phyloP scores from a whole-genome alignment of 2,888 invertebrate species.

The Nymphalis c-album region DNA sequence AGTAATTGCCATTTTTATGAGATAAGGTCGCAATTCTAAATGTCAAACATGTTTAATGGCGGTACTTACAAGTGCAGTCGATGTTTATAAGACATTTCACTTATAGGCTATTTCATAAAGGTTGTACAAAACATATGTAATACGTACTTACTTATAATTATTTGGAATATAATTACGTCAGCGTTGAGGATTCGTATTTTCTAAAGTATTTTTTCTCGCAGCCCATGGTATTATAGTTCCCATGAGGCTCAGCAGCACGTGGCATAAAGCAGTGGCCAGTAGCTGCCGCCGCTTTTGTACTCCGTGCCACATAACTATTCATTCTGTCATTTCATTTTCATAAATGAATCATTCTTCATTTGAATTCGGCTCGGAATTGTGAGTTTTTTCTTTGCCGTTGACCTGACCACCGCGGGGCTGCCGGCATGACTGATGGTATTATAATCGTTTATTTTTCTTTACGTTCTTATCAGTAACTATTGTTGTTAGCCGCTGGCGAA shows the following conservation, averaged over 20 bases:
- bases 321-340: slow-evolving; percentile 81
- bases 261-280: slow-evolving; percentile 67
- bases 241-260: slow-evolving; percentile 43
- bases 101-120: not conserved
- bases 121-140: not conserved
- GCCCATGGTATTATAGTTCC: slow-evolving; percentile 25
- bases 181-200: not conserved
- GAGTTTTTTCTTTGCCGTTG: slow-evolving; percentile 72
- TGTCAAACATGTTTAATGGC: slow-evolving; percentile 76
- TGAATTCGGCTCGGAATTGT: slow-evolving; percentile 70
- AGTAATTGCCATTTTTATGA: slow-evolving; percentile 79
- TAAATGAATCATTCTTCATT: slow-evolving; percentile 81
- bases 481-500: slow-evolving; percentile 28
- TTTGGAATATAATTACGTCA: not conserved
- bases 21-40: slow-evolving; percentile 78
- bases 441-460: slow-evolving; percentile 81
- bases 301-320: slow-evolving; percentile 66
- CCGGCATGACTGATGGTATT: slow-evolving; percentile 75
- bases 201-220: slow-evolving; percentile 15
- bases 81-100: slow-evolving; percentile 18
- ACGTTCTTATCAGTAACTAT: slow-evolving; percentile 72
- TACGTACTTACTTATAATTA: not conserved
- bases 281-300: slow-evolving; percentile 66
- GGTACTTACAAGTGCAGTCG: slow-evolving; percentile 34
- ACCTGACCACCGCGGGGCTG: slow-evolving; percentile 78